Base-by-base conservation (phyloP, 2,888 invertebrate species). In the Loripinus fragilis region DNA sequence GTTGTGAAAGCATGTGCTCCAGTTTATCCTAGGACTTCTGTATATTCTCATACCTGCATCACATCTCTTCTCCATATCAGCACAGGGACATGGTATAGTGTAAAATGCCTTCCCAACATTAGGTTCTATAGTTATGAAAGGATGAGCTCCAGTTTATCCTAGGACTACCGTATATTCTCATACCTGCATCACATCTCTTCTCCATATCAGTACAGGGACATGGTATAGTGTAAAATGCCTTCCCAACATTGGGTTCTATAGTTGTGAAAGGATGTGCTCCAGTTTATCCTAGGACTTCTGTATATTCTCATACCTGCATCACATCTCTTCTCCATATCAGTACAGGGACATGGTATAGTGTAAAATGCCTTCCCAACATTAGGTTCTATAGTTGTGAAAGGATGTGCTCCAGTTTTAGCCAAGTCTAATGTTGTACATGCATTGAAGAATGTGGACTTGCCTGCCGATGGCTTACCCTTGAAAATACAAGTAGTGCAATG, bases 371-470 rank as follows among this genome's bases (percentile, higher is more conserved):
- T 86, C 41, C 88, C 86, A 17, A 89, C 83, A 74, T 89, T 89
- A 0, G 89, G 87, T 68, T 89, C 88, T 77, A 89, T 88, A 12
- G 89, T 89, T 23, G 89, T 88, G 75, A 88, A 88, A 12, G 88
- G 88, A 68, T 88, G 87, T 3, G 87, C 86, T 10, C 85, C 89
- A 23, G 85, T 86, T 75, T 86, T 89, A 17, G 89, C 89, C 50
- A 81, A 30, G 30, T 87, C 86, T 28, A 81, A 76, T 7, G 74
- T 84, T 0, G 85, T 86, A 50, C 86, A 87, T 45, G 89, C 89
- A 81, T 89, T 89, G 82, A 89, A 89, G 68, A 89, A 89, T 8
- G 89, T 89, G 15, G 87, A 88, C 70, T 89, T 89, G 5, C 89
- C 89, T 52, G 89, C 89, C 25, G 87, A 87, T 23, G 89, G 89